A percentile compares a stretch with the other conserved stretches of the same genome.
phyloP scores from a whole-genome alignment of 2,888 invertebrate genomes.

The Cryptocheilus praepositus region DNA sequence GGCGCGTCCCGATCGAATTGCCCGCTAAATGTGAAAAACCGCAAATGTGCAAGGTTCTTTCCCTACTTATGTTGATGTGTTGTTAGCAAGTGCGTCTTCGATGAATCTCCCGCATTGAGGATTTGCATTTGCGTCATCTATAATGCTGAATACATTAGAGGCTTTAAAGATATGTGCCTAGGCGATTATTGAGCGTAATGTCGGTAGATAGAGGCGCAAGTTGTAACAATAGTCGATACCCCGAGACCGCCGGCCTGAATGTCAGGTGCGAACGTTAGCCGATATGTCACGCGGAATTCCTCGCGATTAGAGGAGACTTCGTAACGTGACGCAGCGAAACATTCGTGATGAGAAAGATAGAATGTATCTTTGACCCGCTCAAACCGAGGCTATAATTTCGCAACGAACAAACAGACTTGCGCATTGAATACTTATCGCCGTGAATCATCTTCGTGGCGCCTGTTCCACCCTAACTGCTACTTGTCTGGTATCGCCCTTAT shows the following conservation, averaged over 20 bases:
- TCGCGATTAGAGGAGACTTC: too few species aligned
- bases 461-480: constrained; percentile 37
- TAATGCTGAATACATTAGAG: too few species aligned
- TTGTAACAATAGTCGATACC: background rate
- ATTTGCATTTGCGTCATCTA: background rate
- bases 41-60: too few species aligned
- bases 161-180: too few species aligned
- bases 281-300: too few species aligned
- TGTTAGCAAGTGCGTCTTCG: background rate
- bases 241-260: background rate
- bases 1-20: too few species aligned
- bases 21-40: too few species aligned
- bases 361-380: too few species aligned
- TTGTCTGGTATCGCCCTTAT: constrained; percentile 42
- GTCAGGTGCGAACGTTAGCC: background rate
- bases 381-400: constrained; percentile 10
- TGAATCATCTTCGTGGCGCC: constrained; percentile 50
- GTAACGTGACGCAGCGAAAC: too few species aligned
- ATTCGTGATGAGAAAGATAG: background rate
- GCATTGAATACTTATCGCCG: constrained; percentile 32
- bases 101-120: background rate
- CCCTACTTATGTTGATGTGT: background rate
- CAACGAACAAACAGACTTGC: constrained; percentile 16
- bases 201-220: background rate
- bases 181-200: too few species aligned